A percentile compares a stretch with the other conserved stretches of the same genome.
Conservation (phyloP, 2,113 vertebrate species). For the Albula glossodonta region DNA sequence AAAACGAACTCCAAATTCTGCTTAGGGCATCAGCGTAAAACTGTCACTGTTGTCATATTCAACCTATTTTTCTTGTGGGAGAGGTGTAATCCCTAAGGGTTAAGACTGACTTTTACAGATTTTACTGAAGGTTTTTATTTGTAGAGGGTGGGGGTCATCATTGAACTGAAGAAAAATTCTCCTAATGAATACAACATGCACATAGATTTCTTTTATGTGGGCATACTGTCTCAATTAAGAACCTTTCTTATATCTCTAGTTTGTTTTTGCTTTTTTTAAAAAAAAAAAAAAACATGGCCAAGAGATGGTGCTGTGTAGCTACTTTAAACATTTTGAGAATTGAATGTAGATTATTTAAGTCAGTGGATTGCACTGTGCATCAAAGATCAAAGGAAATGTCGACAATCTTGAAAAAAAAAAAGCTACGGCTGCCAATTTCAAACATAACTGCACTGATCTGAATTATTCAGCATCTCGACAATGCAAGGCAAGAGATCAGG, state of each 20-base stretch:
- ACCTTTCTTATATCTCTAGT: not conserved
- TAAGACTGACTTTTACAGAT: not conserved
- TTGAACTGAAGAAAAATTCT: not conserved
- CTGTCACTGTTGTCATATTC: conserved; percentile 1
- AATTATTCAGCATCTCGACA: conserved; percentile 56
- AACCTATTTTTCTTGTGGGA: not conserved
- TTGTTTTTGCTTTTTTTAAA: conserved; percentile 14
- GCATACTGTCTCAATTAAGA: not conserved
- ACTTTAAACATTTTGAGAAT: conserved; percentile 26
- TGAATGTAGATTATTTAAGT: conserved; percentile 7
- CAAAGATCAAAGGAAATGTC: conserved; percentile 22
- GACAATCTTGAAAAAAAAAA: conserved; percentile 33
- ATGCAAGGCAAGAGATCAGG: conserved; percentile 51
- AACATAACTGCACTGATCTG: conserved; percentile 38
- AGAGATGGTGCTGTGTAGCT: conserved; percentile 63
- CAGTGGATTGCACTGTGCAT: conserved; percentile 18
- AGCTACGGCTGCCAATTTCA: conserved; percentile 39
- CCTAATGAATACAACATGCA: not conserved
- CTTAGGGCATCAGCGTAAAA: not conserved
- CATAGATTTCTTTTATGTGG: not conserved
- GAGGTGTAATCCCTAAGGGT: not conserved
- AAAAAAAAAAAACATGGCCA: conserved; percentile 38
- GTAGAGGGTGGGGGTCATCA: not conserved
- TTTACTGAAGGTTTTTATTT: not conserved
- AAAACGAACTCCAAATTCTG: not conserved